Evolutionary conservation across 64 coral and sea anemone species (phyloP).

Genomic region (Actinia equina): DNA sequence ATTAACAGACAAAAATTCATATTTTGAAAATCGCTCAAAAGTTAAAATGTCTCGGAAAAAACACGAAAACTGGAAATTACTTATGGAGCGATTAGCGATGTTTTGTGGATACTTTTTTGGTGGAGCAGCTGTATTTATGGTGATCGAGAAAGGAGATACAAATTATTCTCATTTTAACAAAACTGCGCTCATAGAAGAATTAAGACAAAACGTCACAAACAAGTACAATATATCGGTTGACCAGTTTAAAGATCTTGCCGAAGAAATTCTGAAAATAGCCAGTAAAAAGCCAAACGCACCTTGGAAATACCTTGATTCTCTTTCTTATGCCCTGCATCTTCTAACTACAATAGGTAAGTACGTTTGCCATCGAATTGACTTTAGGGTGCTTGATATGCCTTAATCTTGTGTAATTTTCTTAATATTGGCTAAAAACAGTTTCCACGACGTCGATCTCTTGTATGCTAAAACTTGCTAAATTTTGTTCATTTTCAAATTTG

Average conservation of each 20-base stretch:
- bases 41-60: neutral
- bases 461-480: no score
- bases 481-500: no score
- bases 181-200: neutral
- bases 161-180: neutral
- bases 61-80: neutral
- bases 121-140: neutral
- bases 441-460: no score
- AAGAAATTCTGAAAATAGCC: neutral
- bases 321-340: neutral
- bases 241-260: neutral
- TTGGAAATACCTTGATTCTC: neutral
- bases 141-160: slow-evolving; percentile 1
- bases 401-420: no score
- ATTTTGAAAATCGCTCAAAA: neutral
- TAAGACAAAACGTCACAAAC: neutral
- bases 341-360: slow-evolving; percentile 9
- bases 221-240: neutral
- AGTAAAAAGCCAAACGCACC: neutral
- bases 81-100: neutral
- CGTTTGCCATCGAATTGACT: neutral
- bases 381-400: neutral
- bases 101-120: neutral
- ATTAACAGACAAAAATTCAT: neutral
- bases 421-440: no score